Evolutionary conservation across 1,140 invertebrate species (phyloP).

Genomic region (Schmidtea mediterranea): DNA sequence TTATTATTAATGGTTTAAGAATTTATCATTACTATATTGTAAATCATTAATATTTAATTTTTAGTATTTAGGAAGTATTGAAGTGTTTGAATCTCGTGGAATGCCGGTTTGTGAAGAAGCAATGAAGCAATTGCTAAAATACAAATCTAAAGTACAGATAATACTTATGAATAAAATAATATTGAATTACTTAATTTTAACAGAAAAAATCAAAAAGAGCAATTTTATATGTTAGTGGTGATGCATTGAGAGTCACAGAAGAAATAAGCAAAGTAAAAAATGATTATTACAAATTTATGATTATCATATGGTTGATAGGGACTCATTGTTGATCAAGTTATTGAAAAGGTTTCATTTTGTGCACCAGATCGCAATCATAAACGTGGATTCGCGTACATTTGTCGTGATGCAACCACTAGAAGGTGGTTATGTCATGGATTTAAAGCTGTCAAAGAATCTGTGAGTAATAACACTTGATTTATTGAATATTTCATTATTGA

Average conservation of each 20-base stretch:
- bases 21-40: too few species aligned
- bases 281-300: too few species aligned
- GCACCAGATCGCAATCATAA: slow-evolving; percentile 93
- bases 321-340: slow-evolving; percentile 82
- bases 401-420: slow-evolving; percentile 48
- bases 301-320: too few species aligned
- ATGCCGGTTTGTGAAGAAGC: slow-evolving; percentile 99
- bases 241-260: background rate
- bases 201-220: background rate
- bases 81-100: slow-evolving; percentile 91
- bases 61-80: slow-evolving; percentile 82
- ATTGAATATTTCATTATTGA: too few species aligned
- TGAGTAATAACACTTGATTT: too few species aligned
- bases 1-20: slow-evolving; percentile 5
- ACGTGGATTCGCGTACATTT: slow-evolving; percentile 78
- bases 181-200: too few species aligned
- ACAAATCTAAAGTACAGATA: too few species aligned
- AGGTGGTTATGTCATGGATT: slow-evolving; percentile 99
- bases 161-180: too few species aligned
- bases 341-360: slow-evolving; percentile 98
- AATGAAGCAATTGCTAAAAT: slow-evolving; percentile 40
- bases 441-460: slow-evolving; percentile 74
- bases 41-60: too few species aligned
- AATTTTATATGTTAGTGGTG: background rate
- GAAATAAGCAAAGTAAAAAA: background rate